Conservation (phyloP, 2,113 vertebrate species). For the Gallinago media region DNA sequence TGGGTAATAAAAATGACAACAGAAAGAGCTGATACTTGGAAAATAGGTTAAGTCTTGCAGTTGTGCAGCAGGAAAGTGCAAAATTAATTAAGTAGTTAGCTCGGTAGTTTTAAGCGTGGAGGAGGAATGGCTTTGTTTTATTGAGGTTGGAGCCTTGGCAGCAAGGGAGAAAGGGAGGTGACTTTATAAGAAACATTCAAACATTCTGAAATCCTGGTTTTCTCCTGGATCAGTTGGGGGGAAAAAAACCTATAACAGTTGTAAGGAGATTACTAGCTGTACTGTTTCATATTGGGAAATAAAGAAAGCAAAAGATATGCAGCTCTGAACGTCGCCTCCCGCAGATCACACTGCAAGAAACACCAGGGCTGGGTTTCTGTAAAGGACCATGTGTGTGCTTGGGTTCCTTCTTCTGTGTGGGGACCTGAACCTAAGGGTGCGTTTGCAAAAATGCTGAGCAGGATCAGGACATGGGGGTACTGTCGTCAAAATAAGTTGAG, state of each 20-base stretch:
- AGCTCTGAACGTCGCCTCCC: not conserved
- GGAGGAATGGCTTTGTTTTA: not conserved
- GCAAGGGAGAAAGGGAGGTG: not conserved
- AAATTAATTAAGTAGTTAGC: not conserved
- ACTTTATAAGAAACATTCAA: not conserved
- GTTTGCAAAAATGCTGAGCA: accelerated
- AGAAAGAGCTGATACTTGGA: not conserved
- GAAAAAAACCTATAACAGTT: not conserved
- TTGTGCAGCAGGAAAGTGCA: not conserved
- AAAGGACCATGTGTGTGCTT: not conserved
- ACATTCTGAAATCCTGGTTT: not conserved
- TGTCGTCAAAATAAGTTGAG: not conserved
- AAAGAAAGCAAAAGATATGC: accelerated
- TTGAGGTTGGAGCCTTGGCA: not conserved
- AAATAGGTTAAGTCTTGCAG: not conserved
- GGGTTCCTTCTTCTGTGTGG: not conserved
- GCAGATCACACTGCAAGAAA: not conserved
- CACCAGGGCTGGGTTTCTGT: not conserved
- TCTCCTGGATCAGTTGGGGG: not conserved
- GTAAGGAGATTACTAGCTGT: not conserved
- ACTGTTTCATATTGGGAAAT: not conserved
- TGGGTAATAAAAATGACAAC: not conserved
- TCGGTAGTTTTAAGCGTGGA: not conserved
- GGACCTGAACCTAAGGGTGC: accelerated
- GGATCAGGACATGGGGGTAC: not conserved